Conservation (phyloP, 2,888 invertebrate species). For the Chloroclysta siterata region DNA sequence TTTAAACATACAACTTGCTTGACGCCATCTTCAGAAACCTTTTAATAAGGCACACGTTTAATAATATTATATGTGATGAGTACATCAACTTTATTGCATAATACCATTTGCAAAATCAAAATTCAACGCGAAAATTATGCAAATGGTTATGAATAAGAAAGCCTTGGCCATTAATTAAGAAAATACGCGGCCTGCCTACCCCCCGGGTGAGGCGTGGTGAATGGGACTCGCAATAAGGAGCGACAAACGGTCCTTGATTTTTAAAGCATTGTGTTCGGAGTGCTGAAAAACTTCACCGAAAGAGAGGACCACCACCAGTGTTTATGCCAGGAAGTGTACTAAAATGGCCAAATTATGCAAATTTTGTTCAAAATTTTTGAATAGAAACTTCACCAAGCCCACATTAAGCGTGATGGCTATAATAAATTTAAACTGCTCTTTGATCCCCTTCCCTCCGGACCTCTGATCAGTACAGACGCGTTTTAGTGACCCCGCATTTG, state of each 20-base stretch:
- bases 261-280: slow-evolving; percentile 7
- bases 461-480: too few species aligned
- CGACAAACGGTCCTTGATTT: slow-evolving; percentile 20
- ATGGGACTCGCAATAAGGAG: slow-evolving; percentile 10
- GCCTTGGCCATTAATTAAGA: slow-evolving; percentile 20
- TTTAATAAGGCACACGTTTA: neutral
- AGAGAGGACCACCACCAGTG: slow-evolving; percentile 6
- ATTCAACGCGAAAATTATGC: slow-evolving; percentile 16
- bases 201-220: slow-evolving; percentile 10
- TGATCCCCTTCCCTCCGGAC: too few species aligned
- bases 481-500: too few species aligned
- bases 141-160: slow-evolving; percentile 18
- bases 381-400: neutral
- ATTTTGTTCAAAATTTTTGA: neutral
- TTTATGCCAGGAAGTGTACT: neutral
- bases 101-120: slow-evolving; percentile 15
- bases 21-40: neutral
- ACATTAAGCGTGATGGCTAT: neutral
- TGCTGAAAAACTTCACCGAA: slow-evolving; percentile 7
- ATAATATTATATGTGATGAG: neutral
- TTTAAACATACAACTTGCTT: neutral
- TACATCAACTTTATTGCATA: neutral
- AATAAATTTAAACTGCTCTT: neutral
- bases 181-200: slow-evolving; percentile 1
- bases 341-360: slow-evolving; percentile 4